phyloP scores from a whole-genome alignment of 2,113 vertebrate genomes.

The Clinocottus analis region DNA sequence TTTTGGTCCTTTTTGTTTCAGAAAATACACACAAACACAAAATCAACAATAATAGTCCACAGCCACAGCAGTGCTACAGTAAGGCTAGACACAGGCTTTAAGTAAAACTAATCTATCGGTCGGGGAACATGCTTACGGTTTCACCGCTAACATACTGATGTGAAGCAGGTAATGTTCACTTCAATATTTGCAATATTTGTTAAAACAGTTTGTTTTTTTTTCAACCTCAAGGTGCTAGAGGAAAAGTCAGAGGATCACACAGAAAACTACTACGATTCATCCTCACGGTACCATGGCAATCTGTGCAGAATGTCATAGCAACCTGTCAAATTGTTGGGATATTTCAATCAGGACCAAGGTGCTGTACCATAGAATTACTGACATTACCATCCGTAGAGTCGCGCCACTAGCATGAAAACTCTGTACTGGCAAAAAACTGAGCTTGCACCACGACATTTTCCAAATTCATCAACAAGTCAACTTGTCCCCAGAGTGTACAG shows the following conservation, averaged over 20 bases:
- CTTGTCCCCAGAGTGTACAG: no score
- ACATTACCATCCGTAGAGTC: background rate
- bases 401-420: background rate
- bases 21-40: background rate
- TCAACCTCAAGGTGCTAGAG: background rate
- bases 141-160: background rate
- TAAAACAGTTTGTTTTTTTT: background rate
- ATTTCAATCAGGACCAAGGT: background rate
- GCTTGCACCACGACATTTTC: background rate
- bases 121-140: background rate
- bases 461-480: background rate
- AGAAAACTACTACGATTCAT: background rate
- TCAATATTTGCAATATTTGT: no score
- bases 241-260: no score
- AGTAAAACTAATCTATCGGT: background rate
- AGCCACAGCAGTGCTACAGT: background rate
- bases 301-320: background rate
- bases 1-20: background rate
- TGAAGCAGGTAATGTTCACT: background rate
- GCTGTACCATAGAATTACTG: background rate
- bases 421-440: no score
- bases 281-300: background rate
- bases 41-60: background rate
- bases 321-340: background rate
- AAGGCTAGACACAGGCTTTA: background rate